Percentiles rank a stretch among this genome's conserved stretches.
phyloP scores from a whole-genome alignment of 2,888 invertebrate genomes.

The Zaprionus bogoriensis region DNA sequence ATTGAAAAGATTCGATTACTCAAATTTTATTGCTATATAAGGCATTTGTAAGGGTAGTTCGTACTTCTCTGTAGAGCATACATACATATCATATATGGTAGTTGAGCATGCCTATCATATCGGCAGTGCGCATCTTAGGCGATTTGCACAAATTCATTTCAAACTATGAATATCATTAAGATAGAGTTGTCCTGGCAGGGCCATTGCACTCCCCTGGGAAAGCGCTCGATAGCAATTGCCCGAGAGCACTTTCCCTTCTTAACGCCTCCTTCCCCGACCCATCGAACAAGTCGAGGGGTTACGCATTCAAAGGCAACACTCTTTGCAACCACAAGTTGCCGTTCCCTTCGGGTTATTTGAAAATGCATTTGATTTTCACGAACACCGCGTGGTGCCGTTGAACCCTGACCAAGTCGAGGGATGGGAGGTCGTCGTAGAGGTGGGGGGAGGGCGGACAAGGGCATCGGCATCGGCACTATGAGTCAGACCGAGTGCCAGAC shows the following conservation, averaged over 20 bases:
- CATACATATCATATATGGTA: too few relatives aligned
- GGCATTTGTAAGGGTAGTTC: too few relatives aligned
- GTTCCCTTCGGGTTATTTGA: slow-evolving; percentile 4
- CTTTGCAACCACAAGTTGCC: neutral
- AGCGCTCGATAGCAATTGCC: neutral
- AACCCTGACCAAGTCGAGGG: slow-evolving; percentile 38
- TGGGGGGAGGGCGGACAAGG: slow-evolving; percentile 14
- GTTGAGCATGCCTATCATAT: too few relatives aligned
- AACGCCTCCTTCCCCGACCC: neutral
- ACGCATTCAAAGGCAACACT: neutral
- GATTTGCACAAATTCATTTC: neutral
- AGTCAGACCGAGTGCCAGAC: slow-evolving; percentile 45
- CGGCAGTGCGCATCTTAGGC: too few relatives aligned
- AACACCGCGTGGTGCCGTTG: slow-evolving; percentile 46
- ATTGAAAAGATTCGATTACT: too few relatives aligned
- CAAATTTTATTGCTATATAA: too few relatives aligned
- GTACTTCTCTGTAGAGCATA: too few relatives aligned
- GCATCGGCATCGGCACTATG: slow-evolving; percentile 54
- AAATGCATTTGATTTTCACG: slow-evolving; percentile 57
- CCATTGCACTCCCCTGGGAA: neutral
- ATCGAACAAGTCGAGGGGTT: neutral
- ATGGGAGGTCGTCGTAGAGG: neutral
- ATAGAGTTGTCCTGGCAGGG: neutral
- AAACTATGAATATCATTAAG: slow-evolving; percentile 1
- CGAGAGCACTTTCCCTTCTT: neutral